phyloP scores from a whole-genome alignment of 2,888 invertebrate species.

The Seira musarum region DNA sequence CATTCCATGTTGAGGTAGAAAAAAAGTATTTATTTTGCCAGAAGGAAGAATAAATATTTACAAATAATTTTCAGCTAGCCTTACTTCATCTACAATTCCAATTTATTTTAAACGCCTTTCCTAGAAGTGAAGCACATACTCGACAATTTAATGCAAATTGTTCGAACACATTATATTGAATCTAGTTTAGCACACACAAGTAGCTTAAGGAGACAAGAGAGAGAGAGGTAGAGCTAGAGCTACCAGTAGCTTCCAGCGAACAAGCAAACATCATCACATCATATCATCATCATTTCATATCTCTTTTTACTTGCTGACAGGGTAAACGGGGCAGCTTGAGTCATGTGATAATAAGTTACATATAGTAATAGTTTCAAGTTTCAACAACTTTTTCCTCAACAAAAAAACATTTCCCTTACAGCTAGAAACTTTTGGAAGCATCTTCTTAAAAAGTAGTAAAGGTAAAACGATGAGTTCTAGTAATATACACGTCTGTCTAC shows the following conservation, averaged over 20 bases:
- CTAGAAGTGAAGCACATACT: not conserved
- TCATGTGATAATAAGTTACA: no score
- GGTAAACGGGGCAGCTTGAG: no score
- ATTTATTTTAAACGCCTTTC: not conserved
- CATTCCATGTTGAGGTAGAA: not conserved
- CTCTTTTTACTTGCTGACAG: no score
- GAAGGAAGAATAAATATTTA: slow-evolving; percentile 3
- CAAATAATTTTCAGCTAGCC: not conserved
- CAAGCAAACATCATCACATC: no score
- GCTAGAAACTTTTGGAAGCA: not conserved
- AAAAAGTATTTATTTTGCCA: not conserved
- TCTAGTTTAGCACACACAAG: not conserved
- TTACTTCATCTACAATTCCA: slow-evolving; percentile 1
- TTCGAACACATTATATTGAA: no score
- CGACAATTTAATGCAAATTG: not conserved
- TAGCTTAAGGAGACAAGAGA: no score
- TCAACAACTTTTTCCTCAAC: no score
- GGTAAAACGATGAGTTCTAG: not conserved
- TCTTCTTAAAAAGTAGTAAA: not conserved
- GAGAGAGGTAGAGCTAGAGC: no score
- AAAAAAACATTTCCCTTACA: not conserved
- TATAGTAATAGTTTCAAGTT: no score
- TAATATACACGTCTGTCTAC: no score
- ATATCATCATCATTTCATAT: no score
- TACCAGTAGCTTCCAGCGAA: no score